Base-by-base conservation (phyloP, 2,888 invertebrate species). In the Catocala sponsa region DNA sequence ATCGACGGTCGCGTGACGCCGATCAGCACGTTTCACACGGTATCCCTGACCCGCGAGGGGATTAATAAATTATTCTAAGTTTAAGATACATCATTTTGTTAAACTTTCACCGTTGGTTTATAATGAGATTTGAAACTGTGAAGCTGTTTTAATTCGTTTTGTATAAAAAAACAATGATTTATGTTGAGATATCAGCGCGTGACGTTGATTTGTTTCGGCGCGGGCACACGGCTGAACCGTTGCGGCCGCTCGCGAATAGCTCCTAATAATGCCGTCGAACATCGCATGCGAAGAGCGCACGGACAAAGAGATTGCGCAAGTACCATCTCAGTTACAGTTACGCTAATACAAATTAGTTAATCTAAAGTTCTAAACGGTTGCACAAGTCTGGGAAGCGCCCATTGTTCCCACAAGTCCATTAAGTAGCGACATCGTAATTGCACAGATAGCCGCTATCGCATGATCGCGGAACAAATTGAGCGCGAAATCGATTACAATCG, bases 391-490 rank as follows among this genome's bases (percentile, higher is more conserved):
- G 62, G 68, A 66, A 65, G 62, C 65, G 63, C 51, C 68, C 59
- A 78, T 76, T 78, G 73, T 76, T 75, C 76, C 62, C 54, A 56
- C 74, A 66, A 72, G 77, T 81, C 86, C 84, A 87, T 86, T 86
- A 87, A 84, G 80, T 78, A 79, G 76, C 81, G 67, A 73, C 77
- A 70, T 72, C 68, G 83, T 83, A 87, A 87, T 87, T 82, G 83
- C 72, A 66, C 77, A 74, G 83, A 79, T 80, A 79, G 66, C 63
- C 47, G 66, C 75, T 82, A 82, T 86, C 84, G 78, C 65, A 48
- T 70, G 82, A 87, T 87, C 84, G 84, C 75, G 82, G 82, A 87
- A 88, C 91, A 87, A 91, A 91, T 90, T 88, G 86, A 85, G 82
- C 87, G 87, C 78, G 82, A 88, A 86, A 87, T 86, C 80, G 85